phyloP scores from a whole-genome alignment of 2,797 vertebrate genomes.

The Pangasius sanitwongsei region DNA sequence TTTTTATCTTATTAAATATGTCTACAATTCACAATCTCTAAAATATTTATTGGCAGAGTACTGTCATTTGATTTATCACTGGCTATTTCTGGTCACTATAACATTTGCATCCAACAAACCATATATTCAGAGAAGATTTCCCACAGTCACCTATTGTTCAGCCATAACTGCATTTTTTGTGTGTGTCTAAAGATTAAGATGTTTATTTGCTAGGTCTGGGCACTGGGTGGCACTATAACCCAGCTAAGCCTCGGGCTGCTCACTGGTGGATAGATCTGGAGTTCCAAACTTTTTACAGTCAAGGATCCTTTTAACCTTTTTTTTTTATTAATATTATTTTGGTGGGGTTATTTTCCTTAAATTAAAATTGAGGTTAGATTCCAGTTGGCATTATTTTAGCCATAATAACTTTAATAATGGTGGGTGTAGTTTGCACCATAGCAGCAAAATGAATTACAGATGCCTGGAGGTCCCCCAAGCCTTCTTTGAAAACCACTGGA shows the following conservation, averaged over 20 bases:
- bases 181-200: background rate
- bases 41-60: background rate
- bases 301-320: background rate
- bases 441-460: background rate
- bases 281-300: too few species aligned
- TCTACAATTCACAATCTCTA: background rate
- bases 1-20: background rate
- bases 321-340: background rate
- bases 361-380: background rate
- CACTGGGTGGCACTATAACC: conserved; percentile 27
- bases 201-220: background rate
- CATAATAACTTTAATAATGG: background rate
- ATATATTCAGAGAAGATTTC: background rate
- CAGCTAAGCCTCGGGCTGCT: background rate
- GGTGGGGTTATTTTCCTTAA: background rate
- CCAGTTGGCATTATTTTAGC: background rate
- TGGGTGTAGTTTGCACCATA: background rate
- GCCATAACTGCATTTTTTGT: background rate
- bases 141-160: background rate
- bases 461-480: background rate
- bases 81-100: background rate
- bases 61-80: background rate
- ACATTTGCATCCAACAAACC: background rate
- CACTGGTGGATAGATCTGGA: background rate
- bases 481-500: background rate